Conservation (phyloP, 2,888 invertebrate genomes). For the Timandra comae region DNA sequence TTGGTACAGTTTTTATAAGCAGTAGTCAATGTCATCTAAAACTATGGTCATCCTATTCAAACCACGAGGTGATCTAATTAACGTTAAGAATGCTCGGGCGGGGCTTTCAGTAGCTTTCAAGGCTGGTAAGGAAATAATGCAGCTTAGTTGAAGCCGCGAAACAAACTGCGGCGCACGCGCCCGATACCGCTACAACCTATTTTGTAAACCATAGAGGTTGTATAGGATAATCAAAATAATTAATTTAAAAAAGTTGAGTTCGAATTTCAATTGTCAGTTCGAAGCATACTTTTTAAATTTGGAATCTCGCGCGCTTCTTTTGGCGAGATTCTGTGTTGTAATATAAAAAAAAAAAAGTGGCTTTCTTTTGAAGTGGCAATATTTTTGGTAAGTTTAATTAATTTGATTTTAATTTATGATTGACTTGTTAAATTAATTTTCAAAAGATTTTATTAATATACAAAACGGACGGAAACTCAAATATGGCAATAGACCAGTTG, state of each 20-base stretch:
- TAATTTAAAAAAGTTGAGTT: conserved; percentile 39
- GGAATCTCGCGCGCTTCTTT: conserved; percentile 37
- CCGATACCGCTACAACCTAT: conserved; percentile 58
- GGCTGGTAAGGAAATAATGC: conserved; percentile 41
- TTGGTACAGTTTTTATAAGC: too few species aligned
- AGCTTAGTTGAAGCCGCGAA: conserved; percentile 53
- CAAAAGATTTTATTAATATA: too few species aligned
- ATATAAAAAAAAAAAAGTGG: conserved; percentile 21
- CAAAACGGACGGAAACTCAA: too few species aligned
- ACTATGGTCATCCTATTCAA: conserved; percentile 1
- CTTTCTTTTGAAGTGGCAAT: conserved; percentile 26
- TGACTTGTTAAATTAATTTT: too few species aligned
- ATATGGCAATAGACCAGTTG: too few species aligned
- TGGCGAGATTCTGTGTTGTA: conserved; percentile 29
- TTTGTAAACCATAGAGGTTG: conserved; percentile 59
- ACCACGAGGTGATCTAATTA: conserved; percentile 22
- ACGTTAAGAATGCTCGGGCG: conserved; percentile 30
- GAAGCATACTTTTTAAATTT: conserved; percentile 21
- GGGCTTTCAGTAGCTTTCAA: conserved; percentile 66
- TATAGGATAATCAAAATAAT: conserved; percentile 35
- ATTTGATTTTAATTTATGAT: too few species aligned
- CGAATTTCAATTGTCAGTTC: conserved; percentile 16
- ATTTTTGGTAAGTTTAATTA: conserved; percentile 34
- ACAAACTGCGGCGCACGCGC: conserved; percentile 58
- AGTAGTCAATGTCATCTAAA: too few species aligned